Base-by-base conservation (phyloP, 2,113 vertebrate species). In the Salvelinus fontinalis region DNA sequence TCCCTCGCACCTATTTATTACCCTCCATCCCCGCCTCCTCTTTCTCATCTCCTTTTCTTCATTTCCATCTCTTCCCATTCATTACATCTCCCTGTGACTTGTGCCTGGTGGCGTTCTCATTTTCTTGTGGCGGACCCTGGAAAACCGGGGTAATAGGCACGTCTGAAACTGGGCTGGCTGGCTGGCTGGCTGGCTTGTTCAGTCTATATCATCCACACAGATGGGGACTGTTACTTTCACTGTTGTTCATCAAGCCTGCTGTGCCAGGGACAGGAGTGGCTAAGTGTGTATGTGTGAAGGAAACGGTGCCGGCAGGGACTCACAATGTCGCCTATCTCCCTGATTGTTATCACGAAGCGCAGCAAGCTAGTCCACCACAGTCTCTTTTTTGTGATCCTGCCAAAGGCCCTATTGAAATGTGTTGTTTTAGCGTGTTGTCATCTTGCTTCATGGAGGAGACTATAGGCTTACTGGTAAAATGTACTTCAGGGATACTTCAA, bases 121-220 rank as follows among this genome's bases (percentile, higher is more conserved):
- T 73, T 74, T 71, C 68, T 77, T 27, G 79, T 83, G 1, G 67
- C 16, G 3, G 31, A 9, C 88, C 83, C 59, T 0, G 34, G 86
- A 81, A 82, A 80, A 39, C 29, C 68, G 82, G 81, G 81, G 72
- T 57, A 69, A 85, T 74, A 78, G 79, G 78, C 74, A 69, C 80
- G 14, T 85, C 78, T 85, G 68, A 70, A 24, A 39, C 20, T 8
- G 29, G 29, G 20, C 8, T 34, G 18, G 34, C 16, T 75, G 69
- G 81, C 16, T 75, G 69, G 81, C 83, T 87, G 69, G 82, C 85
- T 85, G 67, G 80, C 82, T 88, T 79, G 4, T 77, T 87, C 80
- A 74, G 79, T 86, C 81, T 77, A 88, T 24, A 89, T 91, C 84
- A 84, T 82, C 75, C 64, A 60, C 81, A 70, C 54, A 83, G 86